Evolutionary conservation across 2,797 vertebrate genomes (phyloP), one percentile per base, ranked within the genome.

Genomic region (Taenioides sp.): DNA sequence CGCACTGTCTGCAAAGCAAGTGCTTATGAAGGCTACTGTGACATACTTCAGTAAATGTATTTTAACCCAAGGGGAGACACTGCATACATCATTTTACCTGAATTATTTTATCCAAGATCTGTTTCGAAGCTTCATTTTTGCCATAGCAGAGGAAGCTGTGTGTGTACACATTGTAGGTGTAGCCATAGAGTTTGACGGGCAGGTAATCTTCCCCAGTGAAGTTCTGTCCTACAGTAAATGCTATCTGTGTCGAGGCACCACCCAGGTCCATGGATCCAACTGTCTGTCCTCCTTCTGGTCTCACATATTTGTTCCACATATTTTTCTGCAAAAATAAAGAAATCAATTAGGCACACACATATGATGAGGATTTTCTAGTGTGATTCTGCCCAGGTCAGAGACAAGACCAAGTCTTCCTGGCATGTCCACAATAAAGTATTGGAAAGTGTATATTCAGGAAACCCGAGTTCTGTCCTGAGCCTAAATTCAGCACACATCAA

Each of bases 121-220:
- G 93, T 83, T 95, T 99, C 83, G 95, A 95, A 2, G 95, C 96
- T 87, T 98, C 96, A 6, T 98, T 95, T 77, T 95, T 96, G 55
- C 98, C 97, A 0, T 96, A 99, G 89, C 98, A 99, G 80, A 95
- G 95, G 88, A 95, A 98, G 82, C 97, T 99, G 85, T 97, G 95
- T 0, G 96, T 97, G 85, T 98, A 99, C 67, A 99, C 92, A 0
- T 88, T 93, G 86, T 99, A 99, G 5, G 80, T 78, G 17, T 98
- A 98, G 61, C 97, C 97, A 0, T 98, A 99, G 31, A 99, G 85
- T 7, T 94, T 65, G 81, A 94, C 75, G 64, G 54, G 0, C 70
- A 88, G 34, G 55, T 87, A 89, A 75, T 93, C 88, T 0, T 62
- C 0, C 7, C 89, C 91, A 0, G 67, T 83, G 7, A 81, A 71